Conservation (phyloP, 1,140 invertebrate genomes). For the Sminthurinus signatus region DNA sequence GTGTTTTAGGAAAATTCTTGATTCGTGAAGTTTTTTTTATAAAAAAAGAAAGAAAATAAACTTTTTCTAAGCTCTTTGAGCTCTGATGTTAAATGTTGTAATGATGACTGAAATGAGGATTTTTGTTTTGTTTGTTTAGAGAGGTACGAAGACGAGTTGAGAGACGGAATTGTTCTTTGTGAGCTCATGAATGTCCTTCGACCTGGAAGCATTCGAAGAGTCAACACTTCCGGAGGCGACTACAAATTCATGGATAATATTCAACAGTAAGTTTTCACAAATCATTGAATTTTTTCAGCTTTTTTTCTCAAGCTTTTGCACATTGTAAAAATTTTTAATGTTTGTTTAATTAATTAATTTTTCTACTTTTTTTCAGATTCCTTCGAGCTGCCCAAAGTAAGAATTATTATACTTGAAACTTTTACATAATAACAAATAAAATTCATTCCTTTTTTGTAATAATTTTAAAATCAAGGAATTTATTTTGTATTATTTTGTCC, state of each 20-base stretch:
- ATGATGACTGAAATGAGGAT: no score
- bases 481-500: no score
- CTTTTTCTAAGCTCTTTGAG: no score
- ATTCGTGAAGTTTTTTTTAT: no score
- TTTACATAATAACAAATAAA: no score
- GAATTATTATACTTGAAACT: no score
- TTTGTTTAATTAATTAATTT: neutral
- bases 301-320: neutral
- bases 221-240: constrained; percentile 77
- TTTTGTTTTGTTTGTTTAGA: neutral
- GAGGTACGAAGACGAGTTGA: constrained; percentile 66
- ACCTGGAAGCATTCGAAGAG: constrained; percentile 76
- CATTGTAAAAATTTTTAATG: neutral
- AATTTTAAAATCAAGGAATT: no score
- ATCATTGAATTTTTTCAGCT: neutral
- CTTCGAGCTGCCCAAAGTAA: constrained; percentile 74
- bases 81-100: no score
- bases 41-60: no score
- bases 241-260: constrained; percentile 95
- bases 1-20: no score
- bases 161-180: constrained; percentile 73
- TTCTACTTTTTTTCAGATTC: constrained; percentile 65
- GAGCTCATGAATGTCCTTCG: constrained; percentile 78
- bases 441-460: no score
- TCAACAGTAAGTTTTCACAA: constrained; percentile 63